phyloP scores from a whole-genome alignment of 2,797 vertebrate species.

The Pseudochirops cupreus region DNA sequence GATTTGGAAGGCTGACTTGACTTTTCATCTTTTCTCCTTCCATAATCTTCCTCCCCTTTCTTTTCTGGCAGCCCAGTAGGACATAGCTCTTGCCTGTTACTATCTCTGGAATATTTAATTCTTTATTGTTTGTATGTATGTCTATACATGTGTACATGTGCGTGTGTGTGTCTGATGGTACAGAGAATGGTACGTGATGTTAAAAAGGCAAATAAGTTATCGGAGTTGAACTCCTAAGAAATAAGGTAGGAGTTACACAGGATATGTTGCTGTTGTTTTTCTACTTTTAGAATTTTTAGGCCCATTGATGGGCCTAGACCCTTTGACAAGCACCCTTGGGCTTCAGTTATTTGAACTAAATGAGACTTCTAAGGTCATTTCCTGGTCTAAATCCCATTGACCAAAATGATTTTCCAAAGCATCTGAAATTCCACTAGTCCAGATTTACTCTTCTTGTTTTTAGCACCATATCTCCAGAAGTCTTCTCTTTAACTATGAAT shows the following conservation, averaged over 20 bases:
- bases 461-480: neutral
- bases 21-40: neutral
- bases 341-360: neutral
- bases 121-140: neutral
- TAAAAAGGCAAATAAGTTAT: neutral
- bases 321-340: neutral
- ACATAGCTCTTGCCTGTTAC: neutral
- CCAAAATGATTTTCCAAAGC: neutral
- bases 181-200: neutral
- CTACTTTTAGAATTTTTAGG: neutral
- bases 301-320: neutral
- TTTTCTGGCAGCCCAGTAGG: neutral
- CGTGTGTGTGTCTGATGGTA: neutral
- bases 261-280: too few relatives aligned
- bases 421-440: neutral
- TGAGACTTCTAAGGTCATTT: neutral
- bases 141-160: neutral
- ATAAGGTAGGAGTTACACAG: neutral
- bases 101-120: neutral
- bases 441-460: neutral
- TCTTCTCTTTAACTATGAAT: neutral
- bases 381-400: neutral
- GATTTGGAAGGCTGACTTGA: neutral
- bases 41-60: neutral
- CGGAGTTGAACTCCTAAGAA: neutral